Evolutionary conservation across 2,888 invertebrate species (phyloP).

Genomic region (Elaeidobius kamerunicus): DNA sequence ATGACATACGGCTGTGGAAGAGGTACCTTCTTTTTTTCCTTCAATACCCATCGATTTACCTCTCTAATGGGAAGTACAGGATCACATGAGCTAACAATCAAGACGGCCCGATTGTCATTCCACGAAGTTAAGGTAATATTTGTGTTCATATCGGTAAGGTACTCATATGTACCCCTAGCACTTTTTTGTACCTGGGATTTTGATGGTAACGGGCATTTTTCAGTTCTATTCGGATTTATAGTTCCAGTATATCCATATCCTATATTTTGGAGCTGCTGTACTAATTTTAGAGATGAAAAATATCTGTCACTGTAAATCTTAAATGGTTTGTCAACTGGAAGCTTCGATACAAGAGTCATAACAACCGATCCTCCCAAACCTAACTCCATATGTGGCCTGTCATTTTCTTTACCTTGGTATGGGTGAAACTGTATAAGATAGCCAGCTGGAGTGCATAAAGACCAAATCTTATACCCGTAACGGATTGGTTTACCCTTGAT

Average conservation of each 20-base stretch:
- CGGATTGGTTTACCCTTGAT: conserved; percentile 40
- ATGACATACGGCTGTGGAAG: conserved; percentile 29
- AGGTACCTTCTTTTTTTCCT: not conserved
- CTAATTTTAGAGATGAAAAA: conserved; percentile 32
- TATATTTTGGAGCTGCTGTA: conserved; percentile 32
- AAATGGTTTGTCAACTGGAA: conserved; percentile 29
- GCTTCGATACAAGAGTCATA: conserved; percentile 27
- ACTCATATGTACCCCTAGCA: conserved; percentile 25
- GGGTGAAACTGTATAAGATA: conserved; percentile 26
- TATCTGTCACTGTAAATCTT: conserved; percentile 34
- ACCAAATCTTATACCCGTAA: conserved; percentile 41
- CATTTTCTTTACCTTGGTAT: conserved; percentile 20
- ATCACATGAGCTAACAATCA: conserved; percentile 31
- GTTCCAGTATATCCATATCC: conserved; percentile 29
- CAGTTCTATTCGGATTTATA: conserved; percentile 30
- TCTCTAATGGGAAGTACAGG: conserved; percentile 27
- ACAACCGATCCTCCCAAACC: conserved; percentile 32
- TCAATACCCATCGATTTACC: conserved; percentile 24
- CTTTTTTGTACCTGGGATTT: conserved; percentile 1
- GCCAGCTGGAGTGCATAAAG: conserved; percentile 9
- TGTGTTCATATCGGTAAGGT: conserved; percentile 24
- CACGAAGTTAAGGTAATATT: conserved; percentile 16
- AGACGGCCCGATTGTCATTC: conserved; percentile 33
- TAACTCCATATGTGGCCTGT: conserved; percentile 21
- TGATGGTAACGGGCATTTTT: conserved; percentile 10